A percentile compares a stretch with the other conserved stretches of the same genome.
phyloP scores from a whole-genome alignment of 2,797 vertebrate genomes.

The Xerus rutilus region DNA sequence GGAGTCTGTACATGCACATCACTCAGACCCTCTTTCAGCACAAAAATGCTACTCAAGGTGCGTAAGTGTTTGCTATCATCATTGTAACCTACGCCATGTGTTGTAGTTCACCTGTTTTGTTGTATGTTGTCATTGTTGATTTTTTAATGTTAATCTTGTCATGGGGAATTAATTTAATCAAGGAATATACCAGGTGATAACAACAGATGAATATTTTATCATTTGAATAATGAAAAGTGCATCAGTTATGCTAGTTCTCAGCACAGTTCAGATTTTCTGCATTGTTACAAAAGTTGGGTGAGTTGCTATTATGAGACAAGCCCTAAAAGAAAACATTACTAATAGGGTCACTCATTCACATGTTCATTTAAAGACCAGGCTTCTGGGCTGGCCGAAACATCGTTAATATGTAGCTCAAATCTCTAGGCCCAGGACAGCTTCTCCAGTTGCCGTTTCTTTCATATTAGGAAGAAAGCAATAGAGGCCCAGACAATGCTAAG shows the following conservation, averaged over 20 bases:
- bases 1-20: background rate
- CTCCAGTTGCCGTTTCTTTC: background rate
- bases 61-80: background rate
- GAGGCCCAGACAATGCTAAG: too few relatives aligned
- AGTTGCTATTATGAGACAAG: background rate
- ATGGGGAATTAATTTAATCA: slow-evolving; percentile 26
- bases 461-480: background rate
- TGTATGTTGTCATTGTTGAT: background rate
- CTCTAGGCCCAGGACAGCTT: background rate
- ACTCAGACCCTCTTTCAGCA: background rate
- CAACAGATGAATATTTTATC: background rate
- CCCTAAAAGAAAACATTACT: background rate
- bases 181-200: background rate
- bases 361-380: background rate
- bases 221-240: background rate
- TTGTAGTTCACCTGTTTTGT: background rate
- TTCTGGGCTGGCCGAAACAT: background rate
- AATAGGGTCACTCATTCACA: background rate
- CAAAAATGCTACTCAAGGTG: background rate
- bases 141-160: slow-evolving; percentile 16
- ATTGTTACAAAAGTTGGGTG: background rate
- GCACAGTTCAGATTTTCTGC: background rate
- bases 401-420: background rate
- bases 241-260: background rate
- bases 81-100: background rate